These are phyloP conservation scores for Atta cephalotes DNA, from an alignment of 1,140 invertebrate species.

Conservation along the genomic window DNA sequence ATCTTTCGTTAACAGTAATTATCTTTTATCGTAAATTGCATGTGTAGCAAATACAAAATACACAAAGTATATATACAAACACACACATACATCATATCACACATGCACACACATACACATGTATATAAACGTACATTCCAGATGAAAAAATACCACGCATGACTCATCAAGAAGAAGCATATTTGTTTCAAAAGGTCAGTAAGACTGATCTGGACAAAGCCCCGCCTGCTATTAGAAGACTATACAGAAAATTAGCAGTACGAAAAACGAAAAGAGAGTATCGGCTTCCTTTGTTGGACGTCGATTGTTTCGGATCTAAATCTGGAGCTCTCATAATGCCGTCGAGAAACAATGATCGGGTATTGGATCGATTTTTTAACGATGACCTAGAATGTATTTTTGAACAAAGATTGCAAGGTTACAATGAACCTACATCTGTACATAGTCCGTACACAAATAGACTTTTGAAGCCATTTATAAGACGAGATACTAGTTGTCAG, in stretches of 20 bases:
- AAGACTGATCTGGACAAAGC: slow-evolving; percentile 81
- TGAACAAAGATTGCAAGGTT: slow-evolving; percentile 86
- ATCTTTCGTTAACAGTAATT: slow-evolving; percentile 56
- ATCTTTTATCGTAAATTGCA: background rate
- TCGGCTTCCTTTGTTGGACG: slow-evolving; percentile 87
- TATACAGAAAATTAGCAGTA: slow-evolving; percentile 88
- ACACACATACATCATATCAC: no score
- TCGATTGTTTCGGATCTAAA: slow-evolving; percentile 84
- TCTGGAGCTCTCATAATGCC: slow-evolving; percentile 57
- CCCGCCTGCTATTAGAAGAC: slow-evolving; percentile 82
- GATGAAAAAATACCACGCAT: slow-evolving; percentile 82
- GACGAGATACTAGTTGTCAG: slow-evolving; percentile 88
- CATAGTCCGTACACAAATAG: slow-evolving; percentile 89
- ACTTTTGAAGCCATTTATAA: slow-evolving; percentile 92
- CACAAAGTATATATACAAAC: slow-evolving; percentile 32
- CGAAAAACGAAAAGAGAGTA: slow-evolving; percentile 88
- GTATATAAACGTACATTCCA: slow-evolving; percentile 66
- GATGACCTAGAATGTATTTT: slow-evolving; percentile 80
- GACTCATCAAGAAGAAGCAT: slow-evolving; percentile 88
- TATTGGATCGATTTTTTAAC: slow-evolving; percentile 85
- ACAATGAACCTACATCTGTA: slow-evolving; percentile 86
- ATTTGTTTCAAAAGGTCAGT: slow-evolving; percentile 86
- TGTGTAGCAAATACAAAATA: no score
- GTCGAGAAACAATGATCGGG: slow-evolving; percentile 73
- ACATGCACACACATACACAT: background rate